Conservation (phyloP, 2,797 vertebrate species). For the Amazonetta brasiliensis region DNA sequence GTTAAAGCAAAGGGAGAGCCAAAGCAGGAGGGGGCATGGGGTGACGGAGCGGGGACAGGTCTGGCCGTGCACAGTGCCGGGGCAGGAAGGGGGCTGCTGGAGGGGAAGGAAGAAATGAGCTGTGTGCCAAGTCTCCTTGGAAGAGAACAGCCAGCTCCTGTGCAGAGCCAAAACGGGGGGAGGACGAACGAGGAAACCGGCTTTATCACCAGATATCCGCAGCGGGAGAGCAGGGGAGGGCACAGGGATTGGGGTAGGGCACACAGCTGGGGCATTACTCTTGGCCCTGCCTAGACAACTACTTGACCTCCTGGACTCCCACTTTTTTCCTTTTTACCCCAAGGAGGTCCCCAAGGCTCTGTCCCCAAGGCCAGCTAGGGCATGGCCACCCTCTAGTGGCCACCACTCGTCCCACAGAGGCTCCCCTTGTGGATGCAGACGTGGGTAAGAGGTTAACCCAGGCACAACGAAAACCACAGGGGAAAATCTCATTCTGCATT, state of each 20-base stretch:
- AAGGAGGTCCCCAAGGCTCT: rapidly evolving
- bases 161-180: not conserved
- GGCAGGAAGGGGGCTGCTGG: constrained; percentile 12
- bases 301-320: not conserved
- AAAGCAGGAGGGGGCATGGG: constrained; percentile 21
- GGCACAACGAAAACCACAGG: not conserved
- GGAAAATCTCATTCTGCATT: not conserved
- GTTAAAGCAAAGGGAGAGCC: constrained; percentile 28
- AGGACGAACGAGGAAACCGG: not conserved
- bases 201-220: not conserved
- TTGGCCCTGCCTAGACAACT: not conserved
- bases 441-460: not conserved
- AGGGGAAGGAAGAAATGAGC: not conserved
- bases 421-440: rapidly evolving
- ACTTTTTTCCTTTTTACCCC: not conserved
- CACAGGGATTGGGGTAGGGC: not conserved
- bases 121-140: not conserved
- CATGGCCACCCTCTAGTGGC: constrained; percentile 58
- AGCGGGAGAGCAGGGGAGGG: not conserved
- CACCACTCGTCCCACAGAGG: not conserved
- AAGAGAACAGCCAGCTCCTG: constrained; percentile 16
- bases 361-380: not conserved
- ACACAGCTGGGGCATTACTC: not conserved
- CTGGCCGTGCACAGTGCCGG: not conserved
- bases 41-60: not conserved